Base-by-base conservation (phyloP, 2,113 vertebrate species). In the Rhizomys pruinosus region DNA sequence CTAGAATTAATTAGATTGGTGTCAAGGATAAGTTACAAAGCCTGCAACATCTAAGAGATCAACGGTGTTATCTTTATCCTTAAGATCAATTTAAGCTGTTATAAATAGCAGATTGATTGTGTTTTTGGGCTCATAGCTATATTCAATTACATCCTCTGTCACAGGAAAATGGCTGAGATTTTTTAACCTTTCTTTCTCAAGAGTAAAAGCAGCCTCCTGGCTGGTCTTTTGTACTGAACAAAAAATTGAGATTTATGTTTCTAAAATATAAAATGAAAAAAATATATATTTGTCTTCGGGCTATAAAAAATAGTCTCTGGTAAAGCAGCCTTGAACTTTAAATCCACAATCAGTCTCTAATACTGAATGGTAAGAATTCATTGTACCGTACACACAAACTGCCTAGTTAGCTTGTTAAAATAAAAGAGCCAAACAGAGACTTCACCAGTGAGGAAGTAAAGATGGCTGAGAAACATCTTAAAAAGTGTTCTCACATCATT, bases 21-120 rank as follows among this genome's bases (percentile, higher is more conserved):
- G 61, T 95, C 89, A 91, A 92, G 79, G 87, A 69, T 95, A 90
- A 93, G 66, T 93, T 95, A 80, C 72, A 94, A 97, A 95, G 52
- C 76, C n/a, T 74, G 37, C 12, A 64, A 72, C 55, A 84, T 88
- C 68, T 94, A 90, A 95, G 88, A 92, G 59, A 96, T 92, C 87
- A 82, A 69, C 66, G 34, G 47, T 82, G 8, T 39, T 94, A 90
- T 96, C 88, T 91, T 95, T 94, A 85, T 92, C 79, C 81, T 87
- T 82, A 61, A 78, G 77, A 84, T 97, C 84, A 97, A 79, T 64
- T 90, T 88, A 94, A 77, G 42, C 71, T 69, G 27, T 68, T 68
- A 93, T 72, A 94, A 96, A 94, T 61, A 81, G 19, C 78, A 97
- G 84, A 52, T 55, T 57, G 76, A 84, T 87, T 94, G 29, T 78